phyloP scores from a whole-genome alignment of 2,888 invertebrate species.

The Saturnia pavonia region DNA sequence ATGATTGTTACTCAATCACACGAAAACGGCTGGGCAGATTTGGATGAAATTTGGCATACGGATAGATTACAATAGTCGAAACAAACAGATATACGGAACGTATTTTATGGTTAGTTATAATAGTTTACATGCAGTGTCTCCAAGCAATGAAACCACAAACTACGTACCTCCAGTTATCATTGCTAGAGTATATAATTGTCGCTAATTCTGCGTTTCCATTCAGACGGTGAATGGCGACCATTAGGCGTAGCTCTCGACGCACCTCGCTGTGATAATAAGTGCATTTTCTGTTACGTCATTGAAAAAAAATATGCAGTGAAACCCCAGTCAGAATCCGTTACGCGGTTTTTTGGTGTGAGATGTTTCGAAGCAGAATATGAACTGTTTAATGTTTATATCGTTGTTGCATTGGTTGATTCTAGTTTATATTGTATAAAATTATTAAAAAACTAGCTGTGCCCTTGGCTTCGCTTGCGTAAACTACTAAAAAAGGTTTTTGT shows the following conservation, averaged over 20 bases:
- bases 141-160: background rate
- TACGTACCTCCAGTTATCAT: constrained; percentile 73
- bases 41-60: no score
- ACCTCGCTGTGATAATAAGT: constrained; percentile 78
- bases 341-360: background rate
- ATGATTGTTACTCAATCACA: no score
- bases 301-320: background rate
- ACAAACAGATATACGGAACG: background rate
- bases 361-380: background rate
- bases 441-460: no score
- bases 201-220: constrained; percentile 78
- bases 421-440: no score
- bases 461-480: no score
- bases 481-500: no score
- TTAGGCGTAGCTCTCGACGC: constrained; percentile 73
- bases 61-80: background rate
- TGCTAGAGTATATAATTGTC: constrained; percentile 80
- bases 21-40: no score
- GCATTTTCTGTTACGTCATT: constrained; percentile 56
- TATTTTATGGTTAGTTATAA: background rate
- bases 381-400: no score
- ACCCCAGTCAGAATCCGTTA: background rate
- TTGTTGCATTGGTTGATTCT: no score
- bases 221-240: constrained; percentile 77
- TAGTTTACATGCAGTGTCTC: background rate